Evolutionary conservation across 2,888 invertebrate genomes (phyloP), one percentile per base, ranked within the genome.

Genomic region (Abrostola tripartita): DNA sequence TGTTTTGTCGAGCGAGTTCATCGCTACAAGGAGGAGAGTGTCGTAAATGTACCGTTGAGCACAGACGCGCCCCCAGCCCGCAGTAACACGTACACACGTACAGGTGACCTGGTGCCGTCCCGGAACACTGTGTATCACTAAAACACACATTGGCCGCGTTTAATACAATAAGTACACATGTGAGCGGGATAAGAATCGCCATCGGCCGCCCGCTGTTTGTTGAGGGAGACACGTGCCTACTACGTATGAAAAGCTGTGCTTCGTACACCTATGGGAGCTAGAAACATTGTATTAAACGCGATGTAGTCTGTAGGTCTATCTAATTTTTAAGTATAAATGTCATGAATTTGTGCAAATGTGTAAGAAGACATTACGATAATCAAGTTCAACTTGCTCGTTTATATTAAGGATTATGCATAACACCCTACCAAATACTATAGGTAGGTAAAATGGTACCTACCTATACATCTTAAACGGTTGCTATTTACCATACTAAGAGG

Each of bases 111-210:
- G 36, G 37, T 37, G 47, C 24, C 47, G 24, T 11, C 47, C 47
- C 11, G 8, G 50, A 50, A 61, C 70, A 58, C 24, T 12, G 36
- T 52, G 55, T 64, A 59, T 56, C 74, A 64, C 63, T 64, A 47
- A 35, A 56, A 50, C 51, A 53, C 59, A 60, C 70, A 51, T 61
- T 67, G 36, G 61, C 61, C 50, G 37, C 57, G 57, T 68, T 58
- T 74, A 74, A 71, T 71, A 74, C 42, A 50, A 56, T 59, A 64
- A 47, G 74, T 74, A 74, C 65, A 71, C 71, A 69, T 51, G 70
- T 74, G 58, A 59, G 7, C 41, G 42, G 12, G 71, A 71, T 71
- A 71, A 74, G 65, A 61, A 74, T 71, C 70, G 64, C 41, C 69
- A 36, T 58, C 42, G 68, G 68, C 42, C 54, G 54, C 37, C 72